Evolutionary conservation across 1,140 invertebrate genomes (phyloP), one percentile per base, ranked within the genome.

Genomic region (Chelonus insularis): DNA sequence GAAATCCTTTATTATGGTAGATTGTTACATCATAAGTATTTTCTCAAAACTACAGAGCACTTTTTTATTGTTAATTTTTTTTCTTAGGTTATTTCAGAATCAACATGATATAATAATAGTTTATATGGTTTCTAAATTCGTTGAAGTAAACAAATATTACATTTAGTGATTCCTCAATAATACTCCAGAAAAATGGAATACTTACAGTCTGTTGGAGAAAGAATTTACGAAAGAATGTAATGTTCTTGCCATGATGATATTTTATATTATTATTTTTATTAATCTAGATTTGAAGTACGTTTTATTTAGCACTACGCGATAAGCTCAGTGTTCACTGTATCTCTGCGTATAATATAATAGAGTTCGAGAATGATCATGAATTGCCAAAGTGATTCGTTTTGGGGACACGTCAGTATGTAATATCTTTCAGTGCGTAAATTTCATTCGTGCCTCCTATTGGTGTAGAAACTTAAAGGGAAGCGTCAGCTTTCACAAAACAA

Each of bases 391-490:
- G 52, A 45, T 60, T 55, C 61, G 68, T 69, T 65, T 72, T 71
- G 68, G 68, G 72, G 79, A 80, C 79, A 81, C 79, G 79, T 81
- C 79, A 81, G 79, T 77, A n/a, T n/a, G n/a, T n/a, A 64, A 72
- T 77, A 73, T 72, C 20, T 29, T 57, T 63, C 32, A 65, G 63
- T 70, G 67, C 64, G 66, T 72, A 71, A 59, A 63, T 70, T 69
- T 65, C 62, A 65, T 68, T 67, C 62, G 56, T 64, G 43, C 29
- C 59, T 69, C 62, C 64, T 32, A 72, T 73, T 73, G 72, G 72
- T 56, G 48, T 48, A 57, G 45, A 64, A 37, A 41, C 50, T 16
- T 62, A 18, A 47, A 57, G 60, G 34, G 11, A 57, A 60, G 39
- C 60, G 60, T 64, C 64, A 65, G 60, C 60, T 65, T 62, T 65